These are phyloP conservation scores for Scomberomorus guttatus DNA, from an alignment of 2,797 vertebrate genomes.

Conservation along the genomic window DNA sequence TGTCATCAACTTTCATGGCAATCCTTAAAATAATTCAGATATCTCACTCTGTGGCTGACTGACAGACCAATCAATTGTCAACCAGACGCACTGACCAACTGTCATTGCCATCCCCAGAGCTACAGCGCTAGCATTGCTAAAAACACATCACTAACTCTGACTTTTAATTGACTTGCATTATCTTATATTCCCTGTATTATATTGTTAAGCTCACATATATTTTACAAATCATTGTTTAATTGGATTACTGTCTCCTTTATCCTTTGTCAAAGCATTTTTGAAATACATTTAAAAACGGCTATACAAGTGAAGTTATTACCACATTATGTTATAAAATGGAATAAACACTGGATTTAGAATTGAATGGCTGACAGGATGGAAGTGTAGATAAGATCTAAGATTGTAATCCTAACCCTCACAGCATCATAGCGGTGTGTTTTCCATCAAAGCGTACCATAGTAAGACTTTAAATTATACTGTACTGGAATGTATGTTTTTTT, in stretches of 20 bases:
- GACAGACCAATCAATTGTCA: neutral
- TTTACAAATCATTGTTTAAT: neutral
- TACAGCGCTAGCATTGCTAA: neutral
- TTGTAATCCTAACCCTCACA: no score
- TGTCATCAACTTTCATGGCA: no score
- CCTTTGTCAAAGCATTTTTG: no score
- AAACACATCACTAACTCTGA: no score
- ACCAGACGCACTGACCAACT: neutral
- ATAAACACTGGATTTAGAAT: neutral
- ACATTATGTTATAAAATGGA: neutral
- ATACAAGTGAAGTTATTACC: no score
- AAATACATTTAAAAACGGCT: no score
- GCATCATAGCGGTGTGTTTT: no score
- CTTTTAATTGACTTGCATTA: no score
- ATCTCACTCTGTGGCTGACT: neutral
- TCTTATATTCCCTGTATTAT: no score
- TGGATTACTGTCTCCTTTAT: neutral
- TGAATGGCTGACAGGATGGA: neutral
- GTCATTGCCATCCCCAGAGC: neutral
- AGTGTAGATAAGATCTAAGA: neutral
- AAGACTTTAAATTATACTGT: neutral
- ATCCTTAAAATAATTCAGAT: no score
- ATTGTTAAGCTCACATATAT: neutral
- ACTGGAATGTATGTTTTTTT: neutral
- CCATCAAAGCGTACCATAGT: neutral